phyloP scores from a whole-genome alignment of 2,113 vertebrate species.

The Osmerus mordax region DNA sequence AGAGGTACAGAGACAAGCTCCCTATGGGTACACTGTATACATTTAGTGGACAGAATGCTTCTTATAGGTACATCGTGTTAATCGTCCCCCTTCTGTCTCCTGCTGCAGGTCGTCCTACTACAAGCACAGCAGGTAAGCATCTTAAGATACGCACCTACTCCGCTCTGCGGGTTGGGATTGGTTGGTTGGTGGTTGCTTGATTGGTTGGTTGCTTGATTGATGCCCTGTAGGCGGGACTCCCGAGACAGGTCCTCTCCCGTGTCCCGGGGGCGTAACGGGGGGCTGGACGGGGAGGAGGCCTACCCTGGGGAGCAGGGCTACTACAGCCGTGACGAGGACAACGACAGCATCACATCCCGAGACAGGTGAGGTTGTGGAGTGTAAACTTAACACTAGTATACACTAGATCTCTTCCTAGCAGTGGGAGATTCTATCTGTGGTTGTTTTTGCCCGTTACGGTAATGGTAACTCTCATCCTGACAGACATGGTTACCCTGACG shows the following conservation, averaged over 20 bases:
- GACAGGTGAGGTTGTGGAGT: conserved; percentile 55
- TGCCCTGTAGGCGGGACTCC: conserved; percentile 48
- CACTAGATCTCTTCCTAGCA: too few species aligned
- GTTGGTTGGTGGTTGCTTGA: too few species aligned
- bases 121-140: conserved; percentile 16
- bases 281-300: conserved; percentile 40
- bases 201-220: too few species aligned
- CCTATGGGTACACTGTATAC: too few species aligned
- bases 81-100: neutral
- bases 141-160: too few species aligned
- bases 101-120: conserved; percentile 36
- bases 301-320: conserved; percentile 52
- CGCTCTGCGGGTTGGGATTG: too few species aligned
- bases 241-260: conserved; percentile 60
- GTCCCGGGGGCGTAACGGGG: conserved; percentile 62
- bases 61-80: too few species aligned
- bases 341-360: conserved; percentile 55
- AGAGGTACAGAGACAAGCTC: neutral
- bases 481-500: conserved; percentile 52
- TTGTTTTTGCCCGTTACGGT: too few species aligned
- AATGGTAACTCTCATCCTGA: neutral
- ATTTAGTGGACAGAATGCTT: too few species aligned
- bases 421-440: too few species aligned
- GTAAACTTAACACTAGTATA: too few species aligned
- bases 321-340: conserved; percentile 67